These are phyloP conservation scores for Rhagophthalmus giganteus DNA, from an alignment of 2,888 invertebrate genomes.

Conservation along the genomic window DNA sequence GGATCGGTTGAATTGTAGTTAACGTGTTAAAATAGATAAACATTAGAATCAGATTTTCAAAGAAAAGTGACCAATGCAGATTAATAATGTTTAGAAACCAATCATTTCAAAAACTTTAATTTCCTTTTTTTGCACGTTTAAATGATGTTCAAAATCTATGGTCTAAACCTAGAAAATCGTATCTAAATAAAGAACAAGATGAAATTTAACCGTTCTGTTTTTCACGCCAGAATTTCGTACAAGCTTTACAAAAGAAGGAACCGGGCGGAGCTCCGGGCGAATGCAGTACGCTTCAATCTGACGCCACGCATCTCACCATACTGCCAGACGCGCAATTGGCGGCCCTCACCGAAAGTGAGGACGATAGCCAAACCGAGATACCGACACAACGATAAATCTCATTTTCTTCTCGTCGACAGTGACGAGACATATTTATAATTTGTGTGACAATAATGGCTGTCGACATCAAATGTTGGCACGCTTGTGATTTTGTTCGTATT, in stretches of 20 bases:
- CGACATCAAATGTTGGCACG: slow-evolving; percentile 29
- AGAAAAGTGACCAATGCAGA: too few species aligned
- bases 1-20: too few species aligned
- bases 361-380: slow-evolving; percentile 55
- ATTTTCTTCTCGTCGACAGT: too few species aligned
- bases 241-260: slow-evolving; percentile 69
- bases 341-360: slow-evolving; percentile 64
- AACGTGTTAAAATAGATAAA: too few species aligned
- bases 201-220: too few species aligned
- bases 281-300: slow-evolving; percentile 76
- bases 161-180: too few species aligned
- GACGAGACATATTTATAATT: slow-evolving; percentile 16
- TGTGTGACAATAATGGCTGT: slow-evolving; percentile 31
- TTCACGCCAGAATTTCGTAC: slow-evolving; percentile 83
- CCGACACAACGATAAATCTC: slow-evolving; percentile 43
- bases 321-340: slow-evolving; percentile 67
- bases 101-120: too few species aligned
- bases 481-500: slow-evolving; percentile 31
- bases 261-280: slow-evolving; percentile 61
- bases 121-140: too few species aligned
- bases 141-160: too few species aligned
- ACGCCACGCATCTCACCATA: slow-evolving; percentile 76
- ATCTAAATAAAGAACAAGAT: too few species aligned
- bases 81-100: too few species aligned
- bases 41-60: too few species aligned